These are phyloP conservation scores for Nephrotoma guestfalica DNA, from an alignment of 2,888 invertebrate genomes.

Conservation along the genomic window DNA sequence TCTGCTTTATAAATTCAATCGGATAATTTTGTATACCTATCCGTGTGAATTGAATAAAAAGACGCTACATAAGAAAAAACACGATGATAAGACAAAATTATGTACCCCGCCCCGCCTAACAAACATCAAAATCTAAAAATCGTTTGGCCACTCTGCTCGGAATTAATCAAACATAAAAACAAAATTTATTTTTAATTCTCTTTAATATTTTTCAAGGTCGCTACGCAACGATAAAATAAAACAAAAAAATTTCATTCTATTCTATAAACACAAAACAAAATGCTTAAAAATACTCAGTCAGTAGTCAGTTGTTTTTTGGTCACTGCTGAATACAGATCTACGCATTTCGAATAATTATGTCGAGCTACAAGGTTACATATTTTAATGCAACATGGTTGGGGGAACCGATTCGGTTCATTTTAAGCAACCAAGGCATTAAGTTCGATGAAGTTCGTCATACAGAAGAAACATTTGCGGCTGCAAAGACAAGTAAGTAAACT, in stretches of 20 bases:
- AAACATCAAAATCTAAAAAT: neutral
- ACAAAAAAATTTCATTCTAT: neutral
- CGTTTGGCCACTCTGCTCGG: neutral
- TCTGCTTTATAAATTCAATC: too few relatives aligned
- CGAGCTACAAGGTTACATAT: neutral
- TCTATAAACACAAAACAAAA: neutral
- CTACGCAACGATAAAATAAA: neutral
- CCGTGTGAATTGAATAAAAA: too few relatives aligned
- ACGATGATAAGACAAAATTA: too few relatives aligned
- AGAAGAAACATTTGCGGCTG: neutral
- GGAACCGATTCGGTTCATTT: neutral
- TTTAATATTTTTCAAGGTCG: neutral
- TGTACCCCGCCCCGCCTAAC: too few relatives aligned
- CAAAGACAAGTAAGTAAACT: neutral
- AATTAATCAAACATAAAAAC: neutral
- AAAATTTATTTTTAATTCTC: neutral
- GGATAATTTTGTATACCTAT: too few relatives aligned
- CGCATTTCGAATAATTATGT: neutral
- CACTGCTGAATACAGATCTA: neutral
- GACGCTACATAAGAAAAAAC: too few relatives aligned
- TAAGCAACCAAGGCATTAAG: neutral
- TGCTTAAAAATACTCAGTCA: neutral
- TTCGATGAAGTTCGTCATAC: neutral
- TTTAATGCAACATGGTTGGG: neutral
- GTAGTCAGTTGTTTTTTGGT: neutral